phyloP scores from a whole-genome alignment of 2,797 vertebrate genomes.

The Erpetoichthys calabaricus region DNA sequence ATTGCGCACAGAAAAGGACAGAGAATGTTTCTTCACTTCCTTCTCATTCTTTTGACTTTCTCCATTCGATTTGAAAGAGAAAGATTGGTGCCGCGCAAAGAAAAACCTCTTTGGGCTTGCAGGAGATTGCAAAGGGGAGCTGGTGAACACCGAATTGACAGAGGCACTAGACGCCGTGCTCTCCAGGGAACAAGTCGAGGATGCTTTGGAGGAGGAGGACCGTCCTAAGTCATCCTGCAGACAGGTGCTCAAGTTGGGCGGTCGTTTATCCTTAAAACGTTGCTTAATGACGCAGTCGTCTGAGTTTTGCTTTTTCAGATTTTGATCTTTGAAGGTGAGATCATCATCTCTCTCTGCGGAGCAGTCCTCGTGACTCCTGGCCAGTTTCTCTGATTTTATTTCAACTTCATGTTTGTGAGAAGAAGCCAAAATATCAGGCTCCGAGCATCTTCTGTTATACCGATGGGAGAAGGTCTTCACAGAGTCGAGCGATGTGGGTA shows the following conservation, averaged over 20 bases:
- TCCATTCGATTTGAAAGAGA: conserved; percentile 30
- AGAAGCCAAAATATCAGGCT: conserved; percentile 55
- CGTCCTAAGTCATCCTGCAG: conserved; percentile 25
- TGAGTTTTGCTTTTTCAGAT: conserved; percentile 51
- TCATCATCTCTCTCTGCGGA: conserved; percentile 24
- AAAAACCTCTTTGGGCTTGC: conserved; percentile 40
- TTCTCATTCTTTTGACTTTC: conserved; percentile 25
- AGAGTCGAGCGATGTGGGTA: conserved; percentile 27
- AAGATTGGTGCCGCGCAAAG: conserved; percentile 40
- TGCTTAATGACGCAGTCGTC: conserved; percentile 46
- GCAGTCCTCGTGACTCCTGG: conserved; percentile 71
- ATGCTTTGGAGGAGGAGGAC: conserved; percentile 33
- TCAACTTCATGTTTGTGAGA: conserved; percentile 20
- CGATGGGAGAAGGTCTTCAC: conserved; percentile 31
- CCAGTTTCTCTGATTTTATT: conserved; percentile 40
- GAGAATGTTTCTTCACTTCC: conserved; percentile 57
- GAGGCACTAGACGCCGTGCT: conserved; percentile 54
- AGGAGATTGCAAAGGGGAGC: conserved; percentile 63
- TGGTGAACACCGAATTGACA: conserved; percentile 64
- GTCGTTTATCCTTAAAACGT: conserved; percentile 18
- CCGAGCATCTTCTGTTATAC: conserved; percentile 68
- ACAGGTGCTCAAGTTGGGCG: conserved; percentile 24
- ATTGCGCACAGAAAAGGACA: conserved; percentile 55
- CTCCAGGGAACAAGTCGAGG: conserved; percentile 60
- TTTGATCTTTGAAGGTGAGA: conserved; percentile 29